Base-by-base conservation (phyloP, 2,113 vertebrate genomes). In the Pitta sordida region DNA sequence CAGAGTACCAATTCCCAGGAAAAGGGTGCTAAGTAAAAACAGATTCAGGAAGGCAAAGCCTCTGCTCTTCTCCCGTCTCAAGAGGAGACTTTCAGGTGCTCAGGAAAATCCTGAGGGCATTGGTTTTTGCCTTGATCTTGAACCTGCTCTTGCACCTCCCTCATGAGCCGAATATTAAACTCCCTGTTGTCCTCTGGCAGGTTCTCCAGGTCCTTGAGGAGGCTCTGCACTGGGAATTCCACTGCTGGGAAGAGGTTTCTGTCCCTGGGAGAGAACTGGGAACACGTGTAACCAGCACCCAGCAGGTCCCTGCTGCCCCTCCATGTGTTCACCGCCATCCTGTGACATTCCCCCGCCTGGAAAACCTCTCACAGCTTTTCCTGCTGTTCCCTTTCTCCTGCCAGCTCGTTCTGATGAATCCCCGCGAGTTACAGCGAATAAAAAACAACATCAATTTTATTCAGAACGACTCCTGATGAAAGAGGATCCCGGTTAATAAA, bases 361-460 rank as follows among this genome's bases (percentile, higher is more conserved):
- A 48, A 89, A 59, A 48, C 27, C 83, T 67, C 48, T 2, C 16
- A 1, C 11, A 34, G 53, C 53, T 86, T 78, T 62, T 65, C 52
- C 48, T 79, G 48, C 65, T 90, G 48, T 41, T 94, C 76, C 24
- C 83, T 75, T 86, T 52, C 94, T 86, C 91, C 86, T 91, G 70
- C 69, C 83, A 92, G 69, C 29, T 74, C 64, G 52, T 65, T 30
- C 60, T 56, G 91, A 48, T 77, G 69, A 36, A 65, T 19, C 59
- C 36, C 27, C 59, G 20, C 21, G 39, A 93, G 86, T 36, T 49
- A 44, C 64, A 75, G 53, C 83, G 82, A 92, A 96, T 95, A 86
- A 88, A 95, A 96, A 81, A 1, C 90, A 95, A 88, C 43, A 58
- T 9, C 5, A 13, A 21, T 64, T 81, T 93, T 81, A 88, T 91